A percentile compares a stretch with the other conserved stretches of the same genome.
Conservation (phyloP, 2,797 vertebrate species). For the Morelia viridis region DNA sequence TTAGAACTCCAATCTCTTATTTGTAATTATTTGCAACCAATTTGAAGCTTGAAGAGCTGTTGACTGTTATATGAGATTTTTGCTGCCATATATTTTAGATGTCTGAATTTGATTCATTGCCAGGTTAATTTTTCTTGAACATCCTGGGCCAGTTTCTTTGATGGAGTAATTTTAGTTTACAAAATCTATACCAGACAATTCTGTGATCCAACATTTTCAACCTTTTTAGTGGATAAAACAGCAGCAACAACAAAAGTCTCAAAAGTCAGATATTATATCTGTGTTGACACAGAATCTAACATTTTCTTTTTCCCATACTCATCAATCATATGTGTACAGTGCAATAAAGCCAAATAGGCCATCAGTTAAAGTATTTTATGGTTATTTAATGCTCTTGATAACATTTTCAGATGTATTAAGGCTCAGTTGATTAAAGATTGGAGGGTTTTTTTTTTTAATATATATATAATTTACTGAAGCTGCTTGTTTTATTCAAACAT, state of each 20-base stretch:
- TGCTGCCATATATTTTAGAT: conserved; percentile 22
- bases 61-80: conserved; percentile 11
- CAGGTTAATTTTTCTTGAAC: conserved; percentile 36
- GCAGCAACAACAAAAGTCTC: conserved; percentile 13
- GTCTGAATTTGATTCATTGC: conserved; percentile 47
- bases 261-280: conserved; percentile 48
- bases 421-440: conserved; percentile 62
- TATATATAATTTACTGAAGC: conserved; percentile 67
- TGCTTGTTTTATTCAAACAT: conserved; percentile 74
- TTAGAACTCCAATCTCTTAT: conserved; percentile 67
- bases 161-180: conserved; percentile 32
- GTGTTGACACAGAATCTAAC: conserved; percentile 40
- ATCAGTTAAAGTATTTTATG: conserved; percentile 69
- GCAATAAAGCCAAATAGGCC: conserved; percentile 63
- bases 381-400: conserved; percentile 75
- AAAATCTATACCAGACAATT: not conserved
- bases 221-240: conserved; percentile 47
- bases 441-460: conserved; percentile 54
- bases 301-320: conserved; percentile 46
- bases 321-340: conserved; percentile 45
- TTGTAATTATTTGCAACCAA: conserved; percentile 69
- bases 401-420: conserved; percentile 61
- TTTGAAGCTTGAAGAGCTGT: not conserved
- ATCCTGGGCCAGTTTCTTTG: conserved; percentile 18
- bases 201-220: conserved; percentile 37